A percentile compares a stretch with the other conserved stretches of the same genome.
Evolutionary conservation across 2,888 invertebrate species (phyloP).

Genomic region (Temnothorax ravouxi): DNA sequence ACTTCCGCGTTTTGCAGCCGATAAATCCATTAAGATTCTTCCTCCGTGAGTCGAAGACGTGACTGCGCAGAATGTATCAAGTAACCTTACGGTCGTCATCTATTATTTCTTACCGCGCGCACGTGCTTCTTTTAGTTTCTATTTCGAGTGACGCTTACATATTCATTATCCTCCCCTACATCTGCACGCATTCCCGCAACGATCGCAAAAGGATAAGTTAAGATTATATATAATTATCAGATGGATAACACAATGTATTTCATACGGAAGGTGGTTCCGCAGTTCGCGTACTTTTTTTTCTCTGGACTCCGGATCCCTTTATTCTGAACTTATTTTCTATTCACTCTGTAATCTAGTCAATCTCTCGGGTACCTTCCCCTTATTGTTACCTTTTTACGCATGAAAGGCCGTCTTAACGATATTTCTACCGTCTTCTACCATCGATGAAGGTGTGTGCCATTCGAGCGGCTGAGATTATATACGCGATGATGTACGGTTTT

Average conservation of each 20-base stretch:
- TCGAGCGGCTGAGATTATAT: slow-evolving; percentile 28
- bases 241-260: slow-evolving; percentile 29
- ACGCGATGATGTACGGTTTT: slow-evolving; percentile 27
- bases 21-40: slow-evolving; percentile 45
- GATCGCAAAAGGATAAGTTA: slow-evolving; percentile 24
- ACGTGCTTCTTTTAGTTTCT: slow-evolving; percentile 14
- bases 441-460: slow-evolving; percentile 36
- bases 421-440: background rate
- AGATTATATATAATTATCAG: slow-evolving; percentile 43
- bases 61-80: slow-evolving; percentile 25
- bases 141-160: slow-evolving; percentile 24
- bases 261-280: slow-evolving; percentile 8
- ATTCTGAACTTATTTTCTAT: slow-evolving; percentile 36
- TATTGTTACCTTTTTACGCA: slow-evolving; percentile 40
- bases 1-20: slow-evolving; percentile 31
- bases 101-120: slow-evolving; percentile 17
- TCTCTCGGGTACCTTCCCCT: slow-evolving; percentile 20
- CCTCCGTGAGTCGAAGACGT: slow-evolving; percentile 9
- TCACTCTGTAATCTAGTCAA: slow-evolving; percentile 48
- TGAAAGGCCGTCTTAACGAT: slow-evolving; percentile 45
- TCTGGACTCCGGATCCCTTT: slow-evolving; percentile 12
- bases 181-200: slow-evolving; percentile 18
- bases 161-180: slow-evolving; percentile 29
- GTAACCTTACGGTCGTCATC: slow-evolving; percentile 5
- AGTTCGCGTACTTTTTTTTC: slow-evolving; percentile 5